Evolutionary conservation across 2,797 vertebrate genomes (phyloP), one percentile per base, ranked within the genome.

Genomic region (Tiaroga cobitis): DNA sequence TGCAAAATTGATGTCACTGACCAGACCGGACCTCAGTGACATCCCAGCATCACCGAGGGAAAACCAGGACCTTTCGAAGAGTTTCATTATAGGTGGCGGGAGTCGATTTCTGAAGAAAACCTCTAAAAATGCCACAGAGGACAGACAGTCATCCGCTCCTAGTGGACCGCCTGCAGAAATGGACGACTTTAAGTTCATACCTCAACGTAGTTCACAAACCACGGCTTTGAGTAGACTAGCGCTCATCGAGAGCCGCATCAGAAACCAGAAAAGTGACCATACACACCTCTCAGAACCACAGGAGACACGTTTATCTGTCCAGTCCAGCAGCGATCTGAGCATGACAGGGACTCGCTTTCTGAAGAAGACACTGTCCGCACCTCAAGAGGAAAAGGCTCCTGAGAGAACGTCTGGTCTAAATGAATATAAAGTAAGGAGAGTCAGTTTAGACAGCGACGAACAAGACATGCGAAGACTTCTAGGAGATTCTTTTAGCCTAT

Each of bases 71-170:
- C 74, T 18, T 29, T 19, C 21, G 8, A 34, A 68, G 39, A 34
- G 87, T 78, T 88, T 90, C 80, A 59, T 74, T 82, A 82, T 82
- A 84, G 92, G 88, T 0, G 11, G 65, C 1, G 90, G 16, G 0
- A 92, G 91, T 87, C 92, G 96, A 59, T 97, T 97, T 91, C 89
- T 97, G 8, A 97, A 96, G 86, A 94, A 94, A 56, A 85, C 85
- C 10, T 77, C 90, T 5, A 86, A 79, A 21, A 67, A 88, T 70
- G 61, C 81, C 37, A 7, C 79, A 4, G 79, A 19, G 54, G 88
- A 90, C 43, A 88, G 78, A 78, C 89, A 85, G 6, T 90, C 91
- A 3, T 90, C 89, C 18, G 82, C 89, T 16, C 49, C 90, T 59
- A 78, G 46, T 34, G 90, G 63, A 39, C 41, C 85, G 82, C 39